Percentiles rank a stretch among this genome's conserved stretches.
phyloP scores from a whole-genome alignment of 2,888 invertebrate species.

The Hedya salicella region DNA sequence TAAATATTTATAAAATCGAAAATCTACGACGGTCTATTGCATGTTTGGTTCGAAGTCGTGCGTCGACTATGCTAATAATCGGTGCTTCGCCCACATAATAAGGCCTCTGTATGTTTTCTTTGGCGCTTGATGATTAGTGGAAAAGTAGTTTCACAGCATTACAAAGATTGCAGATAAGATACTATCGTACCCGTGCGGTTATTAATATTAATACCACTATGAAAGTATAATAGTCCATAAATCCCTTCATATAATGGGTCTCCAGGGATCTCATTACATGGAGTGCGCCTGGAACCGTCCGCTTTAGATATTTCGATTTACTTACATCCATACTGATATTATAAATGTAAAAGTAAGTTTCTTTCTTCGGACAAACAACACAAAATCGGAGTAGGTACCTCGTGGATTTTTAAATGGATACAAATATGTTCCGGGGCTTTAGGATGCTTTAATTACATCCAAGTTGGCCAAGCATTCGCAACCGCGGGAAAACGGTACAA shows the following conservation, averaged over 20 bases:
- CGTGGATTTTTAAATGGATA: too few species aligned
- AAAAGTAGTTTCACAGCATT: conserved; percentile 40
- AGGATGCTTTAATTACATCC: too few species aligned
- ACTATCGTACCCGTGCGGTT: conserved; percentile 7
- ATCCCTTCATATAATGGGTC: conserved; percentile 16
- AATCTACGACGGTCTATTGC: conserved; percentile 25
- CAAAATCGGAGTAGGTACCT: too few species aligned
- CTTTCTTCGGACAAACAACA: too few species aligned
- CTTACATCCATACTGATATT: not conserved
- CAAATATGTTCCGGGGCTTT: too few species aligned
- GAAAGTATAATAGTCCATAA: conserved; percentile 7
- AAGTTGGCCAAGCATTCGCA: too few species aligned
- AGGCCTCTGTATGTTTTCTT: conserved; percentile 34
- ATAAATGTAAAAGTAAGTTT: too few species aligned
- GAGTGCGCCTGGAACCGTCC: not conserved
- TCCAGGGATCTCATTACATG: not conserved
- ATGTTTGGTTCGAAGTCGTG: conserved; percentile 33
- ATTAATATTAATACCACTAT: not conserved
- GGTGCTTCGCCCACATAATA: conserved; percentile 44
- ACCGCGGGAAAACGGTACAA: too few species aligned
- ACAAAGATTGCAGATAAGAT: conserved; percentile 35
- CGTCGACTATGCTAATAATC: conserved; percentile 37
- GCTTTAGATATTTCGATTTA: not conserved
- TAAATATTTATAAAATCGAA: conserved; percentile 34
- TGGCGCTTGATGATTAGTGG: conserved; percentile 26